A percentile compares a stretch with the other conserved stretches of the same genome.
phyloP scores from a whole-genome alignment of 2,888 invertebrate species.

The Lamellibrachia satsuma region DNA sequence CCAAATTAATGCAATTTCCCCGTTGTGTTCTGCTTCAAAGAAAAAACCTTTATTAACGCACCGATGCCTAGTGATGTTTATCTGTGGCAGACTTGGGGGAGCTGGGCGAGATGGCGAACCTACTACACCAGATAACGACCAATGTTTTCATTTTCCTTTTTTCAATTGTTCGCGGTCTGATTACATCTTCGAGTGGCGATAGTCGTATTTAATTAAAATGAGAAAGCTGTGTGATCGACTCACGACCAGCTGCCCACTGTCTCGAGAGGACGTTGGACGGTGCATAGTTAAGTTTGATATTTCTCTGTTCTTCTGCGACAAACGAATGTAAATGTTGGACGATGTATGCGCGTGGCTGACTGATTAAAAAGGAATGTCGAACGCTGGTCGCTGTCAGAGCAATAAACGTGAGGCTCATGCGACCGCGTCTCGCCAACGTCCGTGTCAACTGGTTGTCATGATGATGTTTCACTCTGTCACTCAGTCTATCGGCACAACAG shows the following conservation, averaged over 20 bases:
- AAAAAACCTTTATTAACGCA: constrained; percentile 1
- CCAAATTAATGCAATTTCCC: background rate
- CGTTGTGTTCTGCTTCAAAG: background rate
- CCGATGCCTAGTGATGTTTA: constrained; percentile 7
- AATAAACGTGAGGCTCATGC: too few relatives aligned
- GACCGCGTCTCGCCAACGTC: too few relatives aligned
- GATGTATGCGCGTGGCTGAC: too few relatives aligned
- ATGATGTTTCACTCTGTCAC: too few relatives aligned
- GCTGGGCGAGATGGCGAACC: background rate
- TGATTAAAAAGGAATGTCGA: too few relatives aligned
- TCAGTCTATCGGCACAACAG: too few relatives aligned
- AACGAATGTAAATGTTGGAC: too few relatives aligned
- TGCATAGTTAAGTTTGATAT: too few relatives aligned
- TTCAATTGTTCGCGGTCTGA: background rate
- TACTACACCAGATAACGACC: constrained; percentile 1
- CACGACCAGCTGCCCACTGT: background rate
- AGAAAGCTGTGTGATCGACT: background rate
- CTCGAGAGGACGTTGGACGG: too few relatives aligned
- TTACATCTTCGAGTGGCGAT: background rate
- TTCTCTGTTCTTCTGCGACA: too few relatives aligned
- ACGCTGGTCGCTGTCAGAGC: too few relatives aligned
- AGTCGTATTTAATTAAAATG: background rate
- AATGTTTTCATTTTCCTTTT: background rate
- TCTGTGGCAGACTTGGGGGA: background rate
- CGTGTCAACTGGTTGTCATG: too few relatives aligned